Evolutionary conservation across 2,797 vertebrate species (phyloP).

Genomic region (Diplodus puntazzo): DNA sequence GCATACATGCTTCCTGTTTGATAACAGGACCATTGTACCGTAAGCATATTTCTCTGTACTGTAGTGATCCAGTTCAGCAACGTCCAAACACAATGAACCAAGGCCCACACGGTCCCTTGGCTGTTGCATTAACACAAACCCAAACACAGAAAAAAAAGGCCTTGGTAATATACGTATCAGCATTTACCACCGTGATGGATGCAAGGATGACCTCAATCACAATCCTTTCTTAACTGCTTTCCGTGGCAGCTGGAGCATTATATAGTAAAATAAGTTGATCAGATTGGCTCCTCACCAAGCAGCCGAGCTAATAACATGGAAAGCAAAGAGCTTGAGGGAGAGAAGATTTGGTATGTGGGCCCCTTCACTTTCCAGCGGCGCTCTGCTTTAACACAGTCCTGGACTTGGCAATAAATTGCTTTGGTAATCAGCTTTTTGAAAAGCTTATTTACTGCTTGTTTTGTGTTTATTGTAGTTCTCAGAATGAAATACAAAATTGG

Average conservation of each 20-base stretch:
- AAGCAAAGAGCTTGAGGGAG: constrained; percentile 87
- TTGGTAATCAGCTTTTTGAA: constrained; percentile 91
- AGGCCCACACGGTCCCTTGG: neutral
- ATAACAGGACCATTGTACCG: constrained; percentile 7
- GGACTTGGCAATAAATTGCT: constrained; percentile 89
- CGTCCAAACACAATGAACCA: constrained; percentile 10
- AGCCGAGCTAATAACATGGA: constrained; percentile 87
- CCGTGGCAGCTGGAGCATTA: constrained; percentile 79
- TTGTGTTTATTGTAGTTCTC: constrained; percentile 89
- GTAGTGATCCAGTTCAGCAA: constrained; percentile 16
- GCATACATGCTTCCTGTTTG: neutral
- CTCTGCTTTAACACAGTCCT: constrained; percentile 84
- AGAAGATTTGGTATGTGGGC: constrained; percentile 84
- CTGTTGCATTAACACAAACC: constrained; percentile 67
- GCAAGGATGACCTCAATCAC: constrained; percentile 92
- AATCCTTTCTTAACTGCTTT: constrained; percentile 85
- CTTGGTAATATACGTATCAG: constrained; percentile 84
- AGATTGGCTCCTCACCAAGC: constrained; percentile 87
- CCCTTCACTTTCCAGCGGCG: constrained; percentile 64
- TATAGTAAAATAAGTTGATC: constrained; percentile 88
- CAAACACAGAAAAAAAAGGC: constrained; percentile 78
- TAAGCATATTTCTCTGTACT: constrained; percentile 22
- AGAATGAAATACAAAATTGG: constrained; percentile 89
- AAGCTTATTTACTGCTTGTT: constrained; percentile 90
- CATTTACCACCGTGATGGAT: constrained; percentile 89